Base-by-base conservation (phyloP, 2,888 invertebrate species). In the Trichacis sp. region DNA sequence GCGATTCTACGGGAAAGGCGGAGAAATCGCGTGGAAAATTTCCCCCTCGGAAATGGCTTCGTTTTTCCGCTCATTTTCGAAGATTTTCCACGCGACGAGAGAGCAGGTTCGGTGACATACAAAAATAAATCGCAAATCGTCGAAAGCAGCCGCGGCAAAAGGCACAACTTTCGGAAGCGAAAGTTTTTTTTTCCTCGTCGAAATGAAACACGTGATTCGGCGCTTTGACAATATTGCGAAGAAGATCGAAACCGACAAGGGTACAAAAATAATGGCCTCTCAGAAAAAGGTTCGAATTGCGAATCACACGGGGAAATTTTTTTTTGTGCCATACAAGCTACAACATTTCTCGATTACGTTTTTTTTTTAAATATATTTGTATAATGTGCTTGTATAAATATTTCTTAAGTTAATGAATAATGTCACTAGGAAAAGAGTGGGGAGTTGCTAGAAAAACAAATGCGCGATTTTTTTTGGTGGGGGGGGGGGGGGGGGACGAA, bases 131-230 rank as follows among this genome's bases (percentile, higher is more conserved):
- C 66, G 70, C 72, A 74, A 76, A 78, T 79, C 74, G 77, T 67
- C 76, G 72, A 77, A 80, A 81, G 79, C 78, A 78, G 77, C 74
- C 78, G 80, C 75, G 77, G 77, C 72, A 78, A 75, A 82, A 82
- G 82, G 81, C 82, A 82, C 81, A 77, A 80, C 76, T 76, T 77
- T 77, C 73, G 74, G 72, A 77, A 77, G 77, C 77, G 66, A 73
- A 72, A 72, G 67, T 62, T 74, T 73, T 33, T 53, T 30, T 62
- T 62, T 62, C 56, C 47, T 59, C 49, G 18, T 63, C 46, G 11
- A 15, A 55, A 58, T 59, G 8, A 33, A 63, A 66, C 17, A 48
- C 59, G 38, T 50, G 50, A 42, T 48, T 57, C 53, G 65, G 55
- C 40, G 48, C 62, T 55, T 66, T 49, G 58, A 56, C 62, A 61